phyloP scores from a whole-genome alignment of 2,113 vertebrate species.

The Anhinga anhinga region DNA sequence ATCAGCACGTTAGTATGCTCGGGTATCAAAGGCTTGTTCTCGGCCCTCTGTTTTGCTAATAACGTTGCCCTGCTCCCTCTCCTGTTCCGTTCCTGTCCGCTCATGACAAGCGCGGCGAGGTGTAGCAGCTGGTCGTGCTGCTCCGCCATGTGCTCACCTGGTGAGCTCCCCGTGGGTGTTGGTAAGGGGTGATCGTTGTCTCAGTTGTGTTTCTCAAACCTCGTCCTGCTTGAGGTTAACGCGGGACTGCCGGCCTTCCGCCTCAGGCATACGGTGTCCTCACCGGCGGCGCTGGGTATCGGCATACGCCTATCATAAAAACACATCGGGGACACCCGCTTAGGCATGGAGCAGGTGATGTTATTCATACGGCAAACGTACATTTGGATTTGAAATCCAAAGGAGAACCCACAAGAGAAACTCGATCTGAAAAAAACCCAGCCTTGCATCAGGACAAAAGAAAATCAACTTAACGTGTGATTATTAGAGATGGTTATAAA shows the following conservation, averaged over 20 bases:
- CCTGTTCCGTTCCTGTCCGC: rapidly evolving
- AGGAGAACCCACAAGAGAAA: not conserved
- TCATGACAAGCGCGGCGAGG: not conserved
- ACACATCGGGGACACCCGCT: rapidly evolving
- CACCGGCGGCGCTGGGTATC: not conserved
- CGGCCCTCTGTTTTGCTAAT: not conserved
- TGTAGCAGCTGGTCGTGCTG: not conserved
- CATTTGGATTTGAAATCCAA: not conserved
- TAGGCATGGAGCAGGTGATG: too few species aligned
- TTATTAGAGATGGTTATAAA: not conserved
- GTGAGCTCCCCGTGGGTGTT: not conserved
- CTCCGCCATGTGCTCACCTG: not conserved
- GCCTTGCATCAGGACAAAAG: not conserved
- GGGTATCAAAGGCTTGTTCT: not conserved
- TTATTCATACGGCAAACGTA: rapidly evolving
- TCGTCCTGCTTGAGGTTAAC: not conserved
- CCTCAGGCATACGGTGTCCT: rapidly evolving
- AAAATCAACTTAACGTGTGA: not conserved
- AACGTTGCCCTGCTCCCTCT: not conserved
- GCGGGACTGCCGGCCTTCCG: rapidly evolving
- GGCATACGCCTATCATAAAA: rapidly evolving
- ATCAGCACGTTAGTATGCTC: not conserved
- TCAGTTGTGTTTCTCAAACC: not conserved
- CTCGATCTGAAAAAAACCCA: not conserved
- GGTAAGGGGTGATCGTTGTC: not conserved